Base-by-base conservation (phyloP, 2,888 invertebrate genomes). In the Aspidiotus rigidus region DNA sequence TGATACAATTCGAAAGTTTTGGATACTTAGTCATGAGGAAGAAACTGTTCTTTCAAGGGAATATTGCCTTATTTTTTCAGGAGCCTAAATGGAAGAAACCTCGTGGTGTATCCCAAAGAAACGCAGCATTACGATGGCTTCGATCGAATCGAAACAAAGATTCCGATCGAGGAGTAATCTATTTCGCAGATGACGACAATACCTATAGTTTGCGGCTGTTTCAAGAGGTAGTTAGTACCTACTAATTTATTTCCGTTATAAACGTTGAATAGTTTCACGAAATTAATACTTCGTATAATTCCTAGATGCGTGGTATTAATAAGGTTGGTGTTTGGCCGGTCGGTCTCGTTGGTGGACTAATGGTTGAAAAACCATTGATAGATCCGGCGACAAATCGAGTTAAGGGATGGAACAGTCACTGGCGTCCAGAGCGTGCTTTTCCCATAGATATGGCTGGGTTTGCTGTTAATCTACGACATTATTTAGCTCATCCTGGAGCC, bases 381-480 rank as follows among this genome's bases (percentile, higher is more conserved):
- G 81, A 85, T 76, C 80, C 81, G 3, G 78, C 82, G 71, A 86
- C 79, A 62, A 83, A 82, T 53, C 82, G 81, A 75, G 84, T 87
- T 7, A 78, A 77, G 11, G 84, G 84, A 11, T 89, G 85, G 77
- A 84, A 83, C 74, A 87, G 88, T 0, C 89, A 86, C 0, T 98
- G 94, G 92, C 88, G 89, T 75, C 89, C 94, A 0, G 87, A 92
- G 74, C 81, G 98, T 71, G 88, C 90, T 0, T 99, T 97, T 81
- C 95, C 98, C 0, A 86, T 96, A 53, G 98, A 99, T 76, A 99
- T 99, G 98, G 98, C 98, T 0, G 96, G 93, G 0, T 97, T 96
- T 77, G 94, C 90, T 8, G 87, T 95, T 55, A 92, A 91, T 77
- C 79, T 90, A 2, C 84, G 86, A 16, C 79, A 91, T 69, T 82